A percentile compares a stretch with the other conserved stretches of the same genome.
Conservation (phyloP, 2,888 invertebrate species). For the Ormyrus pomaceus region DNA sequence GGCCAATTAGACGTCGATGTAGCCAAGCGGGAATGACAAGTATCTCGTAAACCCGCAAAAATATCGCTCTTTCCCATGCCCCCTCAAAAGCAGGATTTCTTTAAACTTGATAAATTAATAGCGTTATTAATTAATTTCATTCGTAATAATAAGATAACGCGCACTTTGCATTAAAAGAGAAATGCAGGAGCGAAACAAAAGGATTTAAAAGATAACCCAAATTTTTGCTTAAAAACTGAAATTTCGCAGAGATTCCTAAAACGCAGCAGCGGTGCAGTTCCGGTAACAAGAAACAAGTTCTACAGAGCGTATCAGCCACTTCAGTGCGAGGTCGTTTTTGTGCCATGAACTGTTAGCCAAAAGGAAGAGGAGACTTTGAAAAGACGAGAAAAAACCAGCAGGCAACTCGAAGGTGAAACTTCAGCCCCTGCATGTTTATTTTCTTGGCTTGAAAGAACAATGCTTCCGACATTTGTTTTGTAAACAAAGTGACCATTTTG, state of each 20-base stretch:
- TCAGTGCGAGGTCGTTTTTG: background rate
- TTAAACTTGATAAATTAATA: too few species aligned
- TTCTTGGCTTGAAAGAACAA: background rate
- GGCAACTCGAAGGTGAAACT: slow-evolving; percentile 2
- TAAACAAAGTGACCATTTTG: slow-evolving; percentile 5
- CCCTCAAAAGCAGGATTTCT: too few species aligned
- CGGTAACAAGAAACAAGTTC: background rate
- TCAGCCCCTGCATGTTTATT: background rate
- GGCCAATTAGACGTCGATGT: background rate
- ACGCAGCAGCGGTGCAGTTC: background rate
- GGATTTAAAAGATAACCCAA: too few species aligned
- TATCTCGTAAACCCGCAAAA: too few species aligned
- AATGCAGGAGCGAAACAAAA: too few species aligned
- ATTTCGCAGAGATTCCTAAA: background rate
- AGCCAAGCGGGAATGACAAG: background rate
- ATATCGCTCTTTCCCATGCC: too few species aligned
- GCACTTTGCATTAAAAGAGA: too few species aligned
- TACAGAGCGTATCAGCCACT: background rate
- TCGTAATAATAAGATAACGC: too few species aligned
- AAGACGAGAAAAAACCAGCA: background rate
- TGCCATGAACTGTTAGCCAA: background rate
- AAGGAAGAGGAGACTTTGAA: background rate
- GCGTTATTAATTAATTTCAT: too few species aligned
- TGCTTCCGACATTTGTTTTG: slow-evolving; percentile 7
- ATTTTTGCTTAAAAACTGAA: too few species aligned